Base-by-base conservation (phyloP, 1,140 invertebrate species). In the Pinna nobilis region DNA sequence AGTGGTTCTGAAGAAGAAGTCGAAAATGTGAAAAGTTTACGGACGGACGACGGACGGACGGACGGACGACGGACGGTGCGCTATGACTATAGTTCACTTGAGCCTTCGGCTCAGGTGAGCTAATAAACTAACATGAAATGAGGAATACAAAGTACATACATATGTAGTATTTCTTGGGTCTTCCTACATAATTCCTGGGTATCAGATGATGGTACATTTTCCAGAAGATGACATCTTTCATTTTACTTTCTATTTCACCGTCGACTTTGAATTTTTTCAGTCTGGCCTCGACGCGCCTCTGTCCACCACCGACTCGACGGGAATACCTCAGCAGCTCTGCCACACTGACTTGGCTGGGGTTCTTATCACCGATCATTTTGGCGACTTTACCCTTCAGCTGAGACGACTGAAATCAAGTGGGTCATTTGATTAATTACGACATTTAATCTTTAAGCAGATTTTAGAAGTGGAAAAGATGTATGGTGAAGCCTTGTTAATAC, bases 251-350 rank as follows among this genome's bases (percentile, higher is more conserved):
- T n/a, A 70, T 55, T 9, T 47, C 35, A 9, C 28, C 30, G 9
- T 70, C 65, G 15, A 53, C 25, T 7, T 35, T 50, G 6, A 41
- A 32, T 47, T 47, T 51, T 37, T 53, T 61, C 25, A 32, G 13
- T 2, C 37, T n/a, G 0, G 18, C 44, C 4, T 39, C 63, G 37
- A 11, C 44, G 20, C 20, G 11, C 3, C 13, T 44, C 35, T 32
- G n/a, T n/a, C 3, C 6, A 11, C 49, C 25, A 25, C 49, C 59
- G 11, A 67, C 41, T n/a, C 44, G 64, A 18, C 28, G 60, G n/a
- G 73, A 61, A 13, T 74, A 53, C 28, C 70, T 59, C 7, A 79
- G 50, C 25, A 79, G 49, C n/a, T 79, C 77, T 57, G 28, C 51
- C 6, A 79, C 77, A 28, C 59, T 60, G 6, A 79, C 50, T 13